Evolutionary conservation across 2,888 invertebrate genomes (phyloP).

Genomic region (Creontiades dilutus): DNA sequence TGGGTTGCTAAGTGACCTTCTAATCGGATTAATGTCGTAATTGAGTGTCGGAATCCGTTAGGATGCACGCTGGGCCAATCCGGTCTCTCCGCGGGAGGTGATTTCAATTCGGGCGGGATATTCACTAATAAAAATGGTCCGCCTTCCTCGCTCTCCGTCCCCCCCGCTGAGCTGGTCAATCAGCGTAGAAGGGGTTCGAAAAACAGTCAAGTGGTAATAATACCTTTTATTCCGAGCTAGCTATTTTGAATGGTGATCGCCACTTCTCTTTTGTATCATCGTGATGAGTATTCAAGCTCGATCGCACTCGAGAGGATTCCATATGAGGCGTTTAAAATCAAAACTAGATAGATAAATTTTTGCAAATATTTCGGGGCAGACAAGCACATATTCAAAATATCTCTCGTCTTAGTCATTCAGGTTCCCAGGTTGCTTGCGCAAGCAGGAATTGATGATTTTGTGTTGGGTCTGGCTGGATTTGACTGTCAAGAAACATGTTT

Average conservation of each 20-base stretch:
- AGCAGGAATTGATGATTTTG: too few species aligned
- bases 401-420: too few species aligned
- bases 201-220: slow-evolving; percentile 23
- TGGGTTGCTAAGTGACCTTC: slow-evolving; percentile 69
- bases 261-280: not conserved
- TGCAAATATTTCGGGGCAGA: too few species aligned
- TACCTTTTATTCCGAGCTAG: slow-evolving; percentile 1
- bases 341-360: too few species aligned
- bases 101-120: not conserved
- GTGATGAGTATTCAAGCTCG: not conserved
- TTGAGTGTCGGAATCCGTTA: slow-evolving; percentile 61
- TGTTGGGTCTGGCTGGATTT: too few species aligned
- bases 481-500: too few species aligned
- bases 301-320: not conserved
- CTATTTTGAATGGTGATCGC: not conserved
- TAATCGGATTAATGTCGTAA: slow-evolving; percentile 62
- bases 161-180: slow-evolving; percentile 25
- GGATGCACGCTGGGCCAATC: slow-evolving; percentile 67
- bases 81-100: slow-evolving; percentile 53
- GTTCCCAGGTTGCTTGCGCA: too few species aligned
- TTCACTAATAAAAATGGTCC: slow-evolving; percentile 9
- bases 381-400: too few species aligned
- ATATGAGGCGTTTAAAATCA: too few species aligned
- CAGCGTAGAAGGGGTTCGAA: not conserved
- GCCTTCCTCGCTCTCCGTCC: not conserved